These are phyloP conservation scores for Orthonychiurus folsomi DNA, from an alignment of 2,888 invertebrate species.

Conservation along the genomic window DNA sequence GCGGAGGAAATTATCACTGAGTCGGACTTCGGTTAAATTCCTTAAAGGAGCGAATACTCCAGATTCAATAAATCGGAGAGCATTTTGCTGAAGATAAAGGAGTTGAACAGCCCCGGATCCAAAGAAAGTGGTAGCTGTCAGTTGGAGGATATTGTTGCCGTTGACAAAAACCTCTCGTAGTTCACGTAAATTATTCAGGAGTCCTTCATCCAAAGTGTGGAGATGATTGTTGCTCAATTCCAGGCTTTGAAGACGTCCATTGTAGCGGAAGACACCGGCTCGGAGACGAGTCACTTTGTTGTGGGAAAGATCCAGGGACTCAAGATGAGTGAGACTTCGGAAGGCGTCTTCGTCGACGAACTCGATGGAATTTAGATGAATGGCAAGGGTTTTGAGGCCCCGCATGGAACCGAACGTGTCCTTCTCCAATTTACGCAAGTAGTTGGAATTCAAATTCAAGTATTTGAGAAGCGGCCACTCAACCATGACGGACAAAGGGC, in stretches of 20 bases:
- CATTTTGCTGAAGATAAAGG: constrained; percentile 77
- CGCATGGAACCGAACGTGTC: constrained; percentile 73
- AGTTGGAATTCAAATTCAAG: constrained; percentile 77
- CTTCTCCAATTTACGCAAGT: constrained; percentile 63
- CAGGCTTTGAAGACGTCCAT: constrained; percentile 66
- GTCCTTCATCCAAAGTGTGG: constrained; percentile 65
- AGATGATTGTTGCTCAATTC: constrained; percentile 84
- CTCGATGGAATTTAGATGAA: constrained; percentile 76
- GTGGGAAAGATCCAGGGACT: constrained; percentile 76
- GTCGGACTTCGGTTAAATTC: constrained; percentile 70
- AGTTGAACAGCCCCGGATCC: constrained; percentile 67
- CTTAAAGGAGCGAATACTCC: constrained; percentile 67
- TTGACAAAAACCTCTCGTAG: constrained; percentile 74
- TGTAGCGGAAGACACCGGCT: constrained; percentile 63
- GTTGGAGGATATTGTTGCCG: constrained; percentile 78
- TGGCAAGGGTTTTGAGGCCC: constrained; percentile 64
- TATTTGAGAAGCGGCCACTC: constrained; percentile 53
- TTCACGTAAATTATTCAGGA: constrained; percentile 69
- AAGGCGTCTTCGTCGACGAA: constrained; percentile 69
- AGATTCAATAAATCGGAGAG: constrained; percentile 65
- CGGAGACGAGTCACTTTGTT: constrained; percentile 73
- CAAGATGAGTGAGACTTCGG: constrained; percentile 60
- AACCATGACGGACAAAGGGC: constrained; percentile 15
- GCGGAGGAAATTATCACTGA: constrained; percentile 77
- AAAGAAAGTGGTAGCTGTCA: constrained; percentile 66